A percentile compares a stretch with the other conserved stretches of the same genome.
Evolutionary conservation across 2,888 invertebrate species (phyloP).

Genomic region (Xiphydria camelus): DNA sequence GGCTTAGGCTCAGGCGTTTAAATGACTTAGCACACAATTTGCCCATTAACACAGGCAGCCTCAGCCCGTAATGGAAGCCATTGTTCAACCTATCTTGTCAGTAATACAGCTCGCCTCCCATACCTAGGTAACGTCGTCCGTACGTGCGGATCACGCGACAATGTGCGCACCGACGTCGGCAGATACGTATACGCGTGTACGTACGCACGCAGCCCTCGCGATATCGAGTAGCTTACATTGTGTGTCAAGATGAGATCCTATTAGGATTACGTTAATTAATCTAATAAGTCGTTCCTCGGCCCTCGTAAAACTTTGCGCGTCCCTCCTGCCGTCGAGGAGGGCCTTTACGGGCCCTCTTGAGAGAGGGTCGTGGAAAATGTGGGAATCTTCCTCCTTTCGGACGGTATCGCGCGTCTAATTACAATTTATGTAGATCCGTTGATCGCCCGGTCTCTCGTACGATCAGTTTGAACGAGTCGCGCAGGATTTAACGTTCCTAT

Average conservation of each 20-base stretch:
- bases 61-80: conserved; percentile 52
- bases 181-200: conserved; percentile 8
- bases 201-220: conserved; percentile 25
- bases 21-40: conserved; percentile 52
- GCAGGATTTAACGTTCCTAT: too few relatives aligned
- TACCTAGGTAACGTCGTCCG: neutral
- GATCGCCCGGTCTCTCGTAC: too few relatives aligned
- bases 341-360: too few relatives aligned
- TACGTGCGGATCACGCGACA: neutral
- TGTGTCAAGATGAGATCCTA: conserved; percentile 52
- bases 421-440: too few relatives aligned
- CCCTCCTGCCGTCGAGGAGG: neutral
- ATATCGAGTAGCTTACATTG: conserved; percentile 49
- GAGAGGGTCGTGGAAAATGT: too few relatives aligned
- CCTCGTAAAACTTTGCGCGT: neutral
- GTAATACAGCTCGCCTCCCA: conserved; percentile 12
- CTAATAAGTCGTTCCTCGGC: conserved; percentile 37
- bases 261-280: conserved; percentile 54
- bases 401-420: too few relatives aligned
- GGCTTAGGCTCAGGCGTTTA: conserved; percentile 45
- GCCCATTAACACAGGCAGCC: conserved; percentile 49
- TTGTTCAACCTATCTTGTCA: conserved; percentile 52
- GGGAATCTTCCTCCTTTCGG: too few relatives aligned
- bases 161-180: neutral
- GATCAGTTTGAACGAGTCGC: too few relatives aligned